These are phyloP conservation scores for Schizotus pectinicornis DNA, from an alignment of 2,888 invertebrate genomes.

Conservation along the genomic window DNA sequence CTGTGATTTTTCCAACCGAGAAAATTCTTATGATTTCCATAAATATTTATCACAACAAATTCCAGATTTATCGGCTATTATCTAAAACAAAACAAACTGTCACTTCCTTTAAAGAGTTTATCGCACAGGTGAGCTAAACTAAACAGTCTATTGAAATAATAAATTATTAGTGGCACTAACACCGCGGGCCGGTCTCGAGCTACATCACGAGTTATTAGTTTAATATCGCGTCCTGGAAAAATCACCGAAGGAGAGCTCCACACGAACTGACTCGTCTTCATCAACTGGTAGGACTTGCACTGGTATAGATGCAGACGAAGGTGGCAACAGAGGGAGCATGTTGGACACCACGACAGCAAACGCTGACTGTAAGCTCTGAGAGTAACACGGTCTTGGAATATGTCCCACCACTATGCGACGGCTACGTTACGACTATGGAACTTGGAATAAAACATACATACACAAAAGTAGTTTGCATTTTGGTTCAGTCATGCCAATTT, in stretches of 20 bases:
- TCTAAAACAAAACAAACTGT: conserved; percentile 22
- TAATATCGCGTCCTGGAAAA: conserved; percentile 17
- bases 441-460: conserved; percentile 14
- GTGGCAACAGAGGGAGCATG: conserved; percentile 17
- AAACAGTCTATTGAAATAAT: conserved; percentile 26
- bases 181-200: conserved; percentile 8
- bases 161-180: conserved; percentile 24
- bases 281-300: conserved; percentile 24
- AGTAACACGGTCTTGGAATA: not conserved
- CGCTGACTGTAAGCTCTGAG: conserved; percentile 23
- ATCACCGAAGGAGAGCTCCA: conserved; percentile 6
- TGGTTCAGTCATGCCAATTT: too few relatives aligned
- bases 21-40: not conserved
- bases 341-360: conserved; percentile 21
- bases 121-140: conserved; percentile 15
- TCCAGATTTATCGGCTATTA: conserved; percentile 19
- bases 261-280: conserved; percentile 18
- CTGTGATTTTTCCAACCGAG: too few relatives aligned
- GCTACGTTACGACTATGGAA: not conserved
- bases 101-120: conserved; percentile 20
- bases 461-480: too few relatives aligned
- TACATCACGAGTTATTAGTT: conserved; percentile 8
- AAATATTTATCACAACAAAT: conserved; percentile 20
- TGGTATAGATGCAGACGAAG: conserved; percentile 7
- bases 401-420: conserved; percentile 12